Evolutionary conservation across 2,797 vertebrate genomes (phyloP), one percentile per base, ranked within the genome.

Genomic region (Psittacula derbiana): DNA sequence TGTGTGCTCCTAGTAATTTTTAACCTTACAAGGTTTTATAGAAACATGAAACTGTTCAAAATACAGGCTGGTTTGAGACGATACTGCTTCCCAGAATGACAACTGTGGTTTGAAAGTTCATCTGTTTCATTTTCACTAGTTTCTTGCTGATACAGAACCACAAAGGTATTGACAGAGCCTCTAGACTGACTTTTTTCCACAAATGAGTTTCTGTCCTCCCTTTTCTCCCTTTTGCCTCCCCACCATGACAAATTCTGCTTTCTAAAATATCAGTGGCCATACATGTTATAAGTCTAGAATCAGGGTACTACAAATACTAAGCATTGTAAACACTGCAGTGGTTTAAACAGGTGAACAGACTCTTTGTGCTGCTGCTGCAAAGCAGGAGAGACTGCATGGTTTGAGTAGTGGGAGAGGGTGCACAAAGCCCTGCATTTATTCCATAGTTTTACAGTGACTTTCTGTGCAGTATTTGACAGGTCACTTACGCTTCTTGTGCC

Each of bases 81-180:
- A 38, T 86, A 81, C 80, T 85, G 41, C 46, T 84, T 81, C 64
- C 73, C 87, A 86, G 73, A 96, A 81, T 76, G 58, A 65, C 0
- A 0, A 9, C 33, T 71, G 44, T 61, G 80, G 69, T 95, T 94
- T 95, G 67, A 88, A 92, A 85, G 80, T 93, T 90, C 44, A 40
- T 78, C 69, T 73, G 12, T 94, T 93, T 95, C 76, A 78, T 93
- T 94, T 95, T 97, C 11, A 2, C 44, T 90, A 2, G 55, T 53
- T 88, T 86, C 67, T 94, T 86, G 71, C 74, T 38, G 13, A 85
- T 92, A 73, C 31, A 78, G 86, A 94, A 86, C 80, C 80, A 79
- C 67, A 49, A 20, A 75, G 46, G 27, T 90, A 90, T 30, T 86
- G 76, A 69, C n/a, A 70, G 69, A 93, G 58, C 62, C 66, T 52